Base-by-base conservation (phyloP, 2,797 vertebrate genomes). In the Hirundo rustica region DNA sequence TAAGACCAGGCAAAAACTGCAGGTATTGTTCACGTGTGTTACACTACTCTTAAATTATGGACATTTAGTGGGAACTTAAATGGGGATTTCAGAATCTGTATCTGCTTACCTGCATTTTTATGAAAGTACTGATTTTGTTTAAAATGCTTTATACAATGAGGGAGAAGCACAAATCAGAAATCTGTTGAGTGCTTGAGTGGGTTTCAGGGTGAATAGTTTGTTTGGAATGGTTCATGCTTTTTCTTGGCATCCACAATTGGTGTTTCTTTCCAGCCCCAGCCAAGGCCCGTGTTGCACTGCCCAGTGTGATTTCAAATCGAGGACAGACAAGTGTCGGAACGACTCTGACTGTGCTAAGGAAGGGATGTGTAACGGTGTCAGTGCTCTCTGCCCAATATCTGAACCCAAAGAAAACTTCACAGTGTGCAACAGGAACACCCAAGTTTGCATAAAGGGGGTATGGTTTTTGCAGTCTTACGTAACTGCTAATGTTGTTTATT, bases 381-480 rank as follows among this genome's bases (percentile, higher is more conserved):
- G 97, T 13, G 98, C 99, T 40, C 95, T 97, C 82, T 99, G 99
- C 92, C 99, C 99, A 17, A 26, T 98, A 2, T 99, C 99, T 23
- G 91, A 96, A 8, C 98, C 99, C 50, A 99, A 99, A 94, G 67
- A 60, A 4, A 99, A 99, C 97, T 97, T 98, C 67, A 99, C 99
- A 20, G 96, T 98, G 45, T 99, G 99, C 97, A 98, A 99, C 88
- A 90, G 97, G 76, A 97, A 98, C 7, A 99, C 99, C 3, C 99
- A 99, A 99, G 99, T 99, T 91, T 99, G 99, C 98, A 95, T 99
- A 81, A 99, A 98, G 15, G 99, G 99, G 98, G 99, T 99, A 98
- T 45, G 98, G 47, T 18, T 68, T 89, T 55, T 47, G 34, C 83
- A 48, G 1, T 45, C 23, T 4, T 6, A 1, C 3, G 10, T 21